Evolutionary conservation across 1,140 invertebrate genomes (phyloP), one percentile per base, ranked within the genome.

Genomic region (Lepidurus packardi): DNA sequence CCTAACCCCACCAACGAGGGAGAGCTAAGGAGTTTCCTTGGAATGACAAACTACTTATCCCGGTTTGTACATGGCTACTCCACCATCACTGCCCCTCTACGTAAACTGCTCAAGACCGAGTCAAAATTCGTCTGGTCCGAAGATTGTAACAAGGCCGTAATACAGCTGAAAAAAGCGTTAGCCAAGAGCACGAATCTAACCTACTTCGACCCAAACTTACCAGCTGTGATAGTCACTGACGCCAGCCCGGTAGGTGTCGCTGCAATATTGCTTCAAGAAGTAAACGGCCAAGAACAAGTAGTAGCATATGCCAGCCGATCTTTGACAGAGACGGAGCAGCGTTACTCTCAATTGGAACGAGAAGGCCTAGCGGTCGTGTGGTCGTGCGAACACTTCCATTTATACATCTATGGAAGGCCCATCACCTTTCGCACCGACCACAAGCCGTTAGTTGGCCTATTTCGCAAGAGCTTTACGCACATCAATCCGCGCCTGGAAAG

Each of bases 1-100:
- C 79, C 81, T 0, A 73, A 25, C 34, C 84, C 85, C 44, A 80
- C 34, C 75, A 84, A 83, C 81, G 80, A 84, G 13, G 81, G 79
- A 0, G 81, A 85, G 80, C 34, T 88, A 21, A 81, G 80, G 79
- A 78, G 79, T 47, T 82, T 86, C 83, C 74, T 85, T 73, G 85
- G 86, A 7, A 79, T 85, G 73, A 78, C 81, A 24, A 82, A 82
- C 41, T 88, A 85, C 81, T 88, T 86, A 16, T 74, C 83, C 1
- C 81, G 82, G 78, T 86, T 85, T 81, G 83, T 87, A 41, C 82
- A 78, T 78, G 82, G 82, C 76, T 81, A 83, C 80, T 84, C 84
- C 21, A 78, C 82, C 80, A 77, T 83, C 16, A 81, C 85, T 75
- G 77, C 81, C 80, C 84, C 84, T 21, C 80, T 88, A 43, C 83